Percentiles rank a stretch among this genome's conserved stretches.
phyloP scores from a whole-genome alignment of 2,888 invertebrate species.

The Hypena proboscidalis region DNA sequence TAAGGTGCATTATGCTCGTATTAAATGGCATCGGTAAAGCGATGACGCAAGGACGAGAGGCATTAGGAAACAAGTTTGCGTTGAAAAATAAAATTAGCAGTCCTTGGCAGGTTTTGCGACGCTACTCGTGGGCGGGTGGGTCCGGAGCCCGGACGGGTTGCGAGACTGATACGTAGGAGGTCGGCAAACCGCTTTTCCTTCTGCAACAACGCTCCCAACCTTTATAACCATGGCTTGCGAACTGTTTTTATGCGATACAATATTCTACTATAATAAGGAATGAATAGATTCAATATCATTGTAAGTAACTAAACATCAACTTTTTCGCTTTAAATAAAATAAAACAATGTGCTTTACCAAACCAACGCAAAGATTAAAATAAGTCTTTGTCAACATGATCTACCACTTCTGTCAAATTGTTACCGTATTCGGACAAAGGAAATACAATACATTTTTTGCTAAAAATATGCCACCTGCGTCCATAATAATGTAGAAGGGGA shows the following conservation, averaged over 20 bases:
- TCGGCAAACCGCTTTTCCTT: conserved; percentile 55
- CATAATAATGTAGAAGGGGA: too few species aligned
- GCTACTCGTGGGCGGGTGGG: conserved; percentile 67
- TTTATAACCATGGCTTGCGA: conserved; percentile 2
- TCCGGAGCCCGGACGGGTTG: conserved; percentile 42
- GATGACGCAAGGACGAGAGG: conserved; percentile 51
- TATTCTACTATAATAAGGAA: too few species aligned
- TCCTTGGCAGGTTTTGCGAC: conserved; percentile 71
- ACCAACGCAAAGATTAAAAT: too few species aligned
- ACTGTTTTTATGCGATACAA: not conserved
- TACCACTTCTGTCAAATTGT: too few species aligned
- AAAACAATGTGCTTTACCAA: too few species aligned
- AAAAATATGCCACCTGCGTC: too few species aligned
- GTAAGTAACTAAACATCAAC: too few species aligned
- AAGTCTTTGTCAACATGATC: too few species aligned
- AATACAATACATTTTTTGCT: too few species aligned
- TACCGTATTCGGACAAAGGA: too few species aligned
- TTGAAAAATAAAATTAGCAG: conserved; percentile 73
- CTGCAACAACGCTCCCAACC: conserved; percentile 30
- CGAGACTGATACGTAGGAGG: conserved; percentile 49
- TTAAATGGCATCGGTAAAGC: conserved; percentile 12
- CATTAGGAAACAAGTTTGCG: conserved; percentile 71
- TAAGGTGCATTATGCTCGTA: not conserved
- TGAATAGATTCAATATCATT: too few species aligned
- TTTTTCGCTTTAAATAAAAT: too few species aligned